Conservation (phyloP, 2,888 invertebrate genomes). For the Acanthoscelides obtectus region DNA sequence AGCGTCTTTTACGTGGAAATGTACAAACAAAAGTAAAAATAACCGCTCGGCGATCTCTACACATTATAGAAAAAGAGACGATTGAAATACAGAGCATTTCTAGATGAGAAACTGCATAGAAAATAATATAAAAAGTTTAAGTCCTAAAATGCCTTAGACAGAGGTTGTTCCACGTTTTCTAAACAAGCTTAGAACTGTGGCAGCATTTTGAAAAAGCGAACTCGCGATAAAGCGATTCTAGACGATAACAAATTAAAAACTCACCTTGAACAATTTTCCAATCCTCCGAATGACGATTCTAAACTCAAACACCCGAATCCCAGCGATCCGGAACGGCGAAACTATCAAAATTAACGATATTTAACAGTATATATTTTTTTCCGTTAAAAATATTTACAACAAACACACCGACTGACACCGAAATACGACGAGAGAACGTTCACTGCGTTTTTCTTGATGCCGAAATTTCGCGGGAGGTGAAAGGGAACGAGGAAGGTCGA, state of each 20-base stretch:
- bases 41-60: too few species aligned
- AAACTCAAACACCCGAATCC: background rate
- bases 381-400: background rate
- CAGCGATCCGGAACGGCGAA: background rate
- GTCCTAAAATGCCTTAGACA: too few species aligned
- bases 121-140: too few species aligned
- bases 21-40: too few species aligned
- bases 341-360: background rate
- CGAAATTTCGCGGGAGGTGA: background rate
- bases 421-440: background rate
- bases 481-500: background rate
- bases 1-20: background rate
- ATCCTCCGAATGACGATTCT: background rate
- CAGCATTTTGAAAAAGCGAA: too few species aligned
- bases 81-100: too few species aligned
- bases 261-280: background rate
- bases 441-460: background rate
- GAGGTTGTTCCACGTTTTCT: too few species aligned
- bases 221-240: too few species aligned
- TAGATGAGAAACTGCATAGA: too few species aligned
- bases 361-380: background rate
- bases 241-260: too few species aligned
- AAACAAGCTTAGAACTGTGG: too few species aligned
- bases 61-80: too few species aligned
- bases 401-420: background rate